Base-by-base conservation (phyloP, 2,888 invertebrate genomes). In the Phengaris alcon region DNA sequence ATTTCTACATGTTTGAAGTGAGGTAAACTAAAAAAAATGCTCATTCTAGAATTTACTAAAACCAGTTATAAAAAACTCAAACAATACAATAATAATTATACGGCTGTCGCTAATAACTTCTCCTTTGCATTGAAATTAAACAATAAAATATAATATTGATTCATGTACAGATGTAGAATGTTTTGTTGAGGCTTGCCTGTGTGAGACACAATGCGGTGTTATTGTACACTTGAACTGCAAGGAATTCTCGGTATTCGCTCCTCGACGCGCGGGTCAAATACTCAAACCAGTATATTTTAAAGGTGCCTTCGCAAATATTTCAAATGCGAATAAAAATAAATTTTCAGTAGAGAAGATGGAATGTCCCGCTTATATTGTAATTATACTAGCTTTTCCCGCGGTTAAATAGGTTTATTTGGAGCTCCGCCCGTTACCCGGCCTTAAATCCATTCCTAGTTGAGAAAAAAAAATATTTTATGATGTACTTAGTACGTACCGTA, bases 61-160 rank as follows among this genome's bases (percentile, higher is more conserved):
- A 59, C 9, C 59, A 22, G 59, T 59, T 48, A 48, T 48, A 22
- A 22, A 5, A 8, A 57, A 15, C 8, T 15, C 7, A 57, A 57
- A 9, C 35, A 35, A 15, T 9, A 57, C 9, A 57, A 3, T 15
- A n/a, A 57, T 15, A 57, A n/a, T 57, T 1, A 35, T 64, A 22
- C 35, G 35, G 35, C 13, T 13, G 5, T 2, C 12, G 13, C 10
- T 35, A 13, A 64, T 64, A 4, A 9, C 59, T 59, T 10, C 9
- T 59, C 59, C 59, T 15, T 59, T 59, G 59, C 22, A 10, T 10
- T 5, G 59, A 59, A 15, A 22, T 59, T 59, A 22, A 59, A 59
- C 22, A 59, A 59, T 59, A 59, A 15, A 59, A 57, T 57, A 57
- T 15, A 57, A 59, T 59, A 59, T 59, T 59, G 59, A 59, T 59